phyloP scores from a whole-genome alignment of 2,113 vertebrate genomes.

The Malaclemys terrapin region DNA sequence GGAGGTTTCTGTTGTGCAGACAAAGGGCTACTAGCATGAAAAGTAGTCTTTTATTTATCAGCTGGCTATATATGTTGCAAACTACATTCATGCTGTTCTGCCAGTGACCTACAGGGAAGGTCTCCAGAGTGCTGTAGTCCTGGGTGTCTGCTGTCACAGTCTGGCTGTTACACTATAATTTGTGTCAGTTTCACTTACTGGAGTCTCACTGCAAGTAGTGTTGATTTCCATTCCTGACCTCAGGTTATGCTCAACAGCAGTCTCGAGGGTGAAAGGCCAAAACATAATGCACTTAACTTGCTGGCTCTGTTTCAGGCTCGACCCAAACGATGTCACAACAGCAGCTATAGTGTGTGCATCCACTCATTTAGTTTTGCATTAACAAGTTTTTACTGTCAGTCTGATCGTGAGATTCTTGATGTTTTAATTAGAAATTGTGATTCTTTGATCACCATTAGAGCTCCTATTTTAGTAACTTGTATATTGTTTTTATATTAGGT shows the following conservation, averaged over 20 bases:
- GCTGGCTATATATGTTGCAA: background rate
- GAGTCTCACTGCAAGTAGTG: background rate
- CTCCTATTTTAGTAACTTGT: background rate
- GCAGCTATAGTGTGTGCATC: background rate
- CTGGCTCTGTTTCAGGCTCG: background rate
- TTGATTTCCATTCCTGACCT: background rate
- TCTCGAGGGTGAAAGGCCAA: background rate
- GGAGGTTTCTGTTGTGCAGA: background rate
- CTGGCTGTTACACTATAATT: background rate
- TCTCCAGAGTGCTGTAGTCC: background rate
- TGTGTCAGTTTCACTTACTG: background rate
- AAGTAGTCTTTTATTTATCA: background rate
- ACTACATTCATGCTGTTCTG: background rate
- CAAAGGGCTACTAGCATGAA: background rate
- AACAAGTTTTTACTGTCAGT: background rate
- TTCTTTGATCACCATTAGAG: background rate
- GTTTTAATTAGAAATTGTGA: background rate
- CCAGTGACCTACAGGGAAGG: background rate
- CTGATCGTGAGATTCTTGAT: background rate
- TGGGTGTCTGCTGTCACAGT: background rate
- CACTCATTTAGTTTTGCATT: background rate
- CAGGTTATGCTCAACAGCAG: rapidly evolving
- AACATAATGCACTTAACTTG: background rate
- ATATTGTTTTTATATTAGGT: constrained; percentile 74
- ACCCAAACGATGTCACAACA: background rate